These are phyloP conservation scores for Patella pellucida DNA, from an alignment of 2,888 invertebrate species.

Conservation along the genomic window DNA sequence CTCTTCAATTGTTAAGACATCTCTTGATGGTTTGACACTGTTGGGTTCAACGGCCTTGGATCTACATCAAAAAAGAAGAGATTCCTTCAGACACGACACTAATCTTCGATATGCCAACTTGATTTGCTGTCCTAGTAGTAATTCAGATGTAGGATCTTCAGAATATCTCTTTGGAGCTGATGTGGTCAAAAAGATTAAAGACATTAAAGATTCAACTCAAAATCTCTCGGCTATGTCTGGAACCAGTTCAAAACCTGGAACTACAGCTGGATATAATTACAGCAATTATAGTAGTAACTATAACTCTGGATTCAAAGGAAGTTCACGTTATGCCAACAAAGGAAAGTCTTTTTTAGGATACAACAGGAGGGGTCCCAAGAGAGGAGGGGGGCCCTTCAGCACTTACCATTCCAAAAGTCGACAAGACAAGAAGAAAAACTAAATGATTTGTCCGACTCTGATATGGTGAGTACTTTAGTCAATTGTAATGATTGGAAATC, in stretches of 20 bases:
- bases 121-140: neutral
- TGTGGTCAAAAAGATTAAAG: neutral
- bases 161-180: neutral
- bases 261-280: neutral
- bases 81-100: neutral
- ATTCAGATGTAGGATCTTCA: neutral
- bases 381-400: neutral
- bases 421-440: slow-evolving; percentile 1
- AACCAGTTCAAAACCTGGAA: neutral
- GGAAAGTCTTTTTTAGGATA: slow-evolving; percentile 5
- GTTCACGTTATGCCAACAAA: neutral
- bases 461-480: neutral
- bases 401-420: neutral
- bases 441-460: neutral
- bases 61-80: slow-evolving; percentile 1
- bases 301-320: neutral
- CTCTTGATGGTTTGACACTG: neutral
- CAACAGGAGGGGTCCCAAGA: neutral
- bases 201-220: slow-evolving; percentile 2
- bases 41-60: neutral
- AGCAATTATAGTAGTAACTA: neutral
- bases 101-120: neutral
- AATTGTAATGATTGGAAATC: neutral
- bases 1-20: neutral
- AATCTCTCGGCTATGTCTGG: neutral